Conservation (phyloP, 2,888 invertebrate species). For the Eupithecia exiguata region DNA sequence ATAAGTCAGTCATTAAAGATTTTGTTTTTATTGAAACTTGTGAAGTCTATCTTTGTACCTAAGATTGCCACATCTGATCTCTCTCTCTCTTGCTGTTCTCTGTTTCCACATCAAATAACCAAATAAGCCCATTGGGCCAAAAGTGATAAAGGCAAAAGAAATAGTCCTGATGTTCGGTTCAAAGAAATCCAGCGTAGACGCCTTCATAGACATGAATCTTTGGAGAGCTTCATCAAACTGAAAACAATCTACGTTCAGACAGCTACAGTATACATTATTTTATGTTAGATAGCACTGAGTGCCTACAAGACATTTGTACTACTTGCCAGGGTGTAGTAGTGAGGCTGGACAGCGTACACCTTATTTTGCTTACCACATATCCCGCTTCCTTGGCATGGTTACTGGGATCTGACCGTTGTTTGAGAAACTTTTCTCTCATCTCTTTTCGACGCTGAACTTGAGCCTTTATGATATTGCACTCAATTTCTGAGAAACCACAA, state of each 20-base stretch:
- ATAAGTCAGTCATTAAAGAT: neutral
- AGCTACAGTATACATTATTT: neutral
- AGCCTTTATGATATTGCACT: slow-evolving; percentile 81
- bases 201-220: slow-evolving; percentile 87
- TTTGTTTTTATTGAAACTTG: slow-evolving; percentile 13
- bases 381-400: slow-evolving; percentile 86
- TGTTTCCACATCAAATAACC: slow-evolving; percentile 77
- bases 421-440: slow-evolving; percentile 87
- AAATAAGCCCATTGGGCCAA: slow-evolving; percentile 81
- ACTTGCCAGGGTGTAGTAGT: no score
- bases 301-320: neutral
- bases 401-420: slow-evolving; percentile 87
- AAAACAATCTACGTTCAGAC: slow-evolving; percentile 42
- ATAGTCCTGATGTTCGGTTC: slow-evolving; percentile 83
- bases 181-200: slow-evolving; percentile 85
- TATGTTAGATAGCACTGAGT: no score
- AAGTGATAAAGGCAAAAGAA: slow-evolving; percentile 65
- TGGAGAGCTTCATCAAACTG: slow-evolving; percentile 92
- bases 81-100: slow-evolving; percentile 78
- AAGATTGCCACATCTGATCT: slow-evolving; percentile 86
- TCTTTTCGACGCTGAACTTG: slow-evolving; percentile 84
- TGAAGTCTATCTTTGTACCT: slow-evolving; percentile 24
- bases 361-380: slow-evolving; percentile 81
- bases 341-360: no score
- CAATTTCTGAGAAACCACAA: slow-evolving; percentile 78